Conservation (phyloP, 2,113 vertebrate species). For the Loxodonta africana region DNA sequence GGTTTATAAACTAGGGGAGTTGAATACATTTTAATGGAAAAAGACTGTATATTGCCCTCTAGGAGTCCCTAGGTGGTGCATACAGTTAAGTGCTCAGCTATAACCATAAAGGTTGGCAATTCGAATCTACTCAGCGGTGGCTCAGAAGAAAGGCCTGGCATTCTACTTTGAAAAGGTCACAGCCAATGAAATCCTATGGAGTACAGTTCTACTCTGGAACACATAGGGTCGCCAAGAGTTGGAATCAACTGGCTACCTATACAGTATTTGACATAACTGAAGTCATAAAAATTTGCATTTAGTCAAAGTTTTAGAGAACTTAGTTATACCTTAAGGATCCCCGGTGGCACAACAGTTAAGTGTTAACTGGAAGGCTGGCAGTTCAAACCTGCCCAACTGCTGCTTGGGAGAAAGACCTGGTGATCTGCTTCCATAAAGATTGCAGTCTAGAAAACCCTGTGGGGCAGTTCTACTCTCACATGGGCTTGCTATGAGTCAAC, state of each 20-base stretch:
- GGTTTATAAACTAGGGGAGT: conserved; percentile 23
- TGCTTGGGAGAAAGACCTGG: no score
- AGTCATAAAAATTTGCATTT: background rate
- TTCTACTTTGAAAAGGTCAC: background rate
- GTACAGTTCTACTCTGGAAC: background rate
- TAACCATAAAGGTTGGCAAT: background rate
- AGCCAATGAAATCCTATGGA: background rate
- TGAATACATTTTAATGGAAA: conserved; percentile 34
- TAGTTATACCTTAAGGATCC: background rate
- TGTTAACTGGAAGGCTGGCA: no score
- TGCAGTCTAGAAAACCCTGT: no score
- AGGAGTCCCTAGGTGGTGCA: background rate
- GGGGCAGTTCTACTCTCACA: no score
- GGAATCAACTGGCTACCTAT: background rate
- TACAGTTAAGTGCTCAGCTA: background rate
- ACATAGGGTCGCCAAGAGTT: background rate
- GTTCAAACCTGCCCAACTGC: no score
- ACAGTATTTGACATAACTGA: background rate
- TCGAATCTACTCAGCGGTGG: background rate
- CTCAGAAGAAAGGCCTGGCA: background rate
- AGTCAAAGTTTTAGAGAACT: conserved; percentile 7
- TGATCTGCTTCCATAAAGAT: no score
- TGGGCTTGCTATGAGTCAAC: no score
- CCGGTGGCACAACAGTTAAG: no score
- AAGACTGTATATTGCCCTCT: background rate